phyloP scores from a whole-genome alignment of 2,888 invertebrate species.

The Charanyca ferruginea region DNA sequence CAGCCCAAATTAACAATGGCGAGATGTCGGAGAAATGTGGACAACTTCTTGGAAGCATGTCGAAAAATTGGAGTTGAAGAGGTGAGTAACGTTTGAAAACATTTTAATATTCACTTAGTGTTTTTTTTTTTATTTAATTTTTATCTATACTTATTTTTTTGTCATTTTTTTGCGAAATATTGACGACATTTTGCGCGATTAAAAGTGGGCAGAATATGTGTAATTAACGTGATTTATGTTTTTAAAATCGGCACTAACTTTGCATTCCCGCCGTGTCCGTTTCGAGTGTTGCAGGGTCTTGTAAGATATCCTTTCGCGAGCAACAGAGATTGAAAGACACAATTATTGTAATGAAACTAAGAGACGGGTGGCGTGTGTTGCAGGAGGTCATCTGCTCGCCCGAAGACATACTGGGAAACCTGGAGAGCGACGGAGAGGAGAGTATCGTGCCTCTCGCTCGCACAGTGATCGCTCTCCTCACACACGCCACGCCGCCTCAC shows the following conservation, averaged over 20 bases:
- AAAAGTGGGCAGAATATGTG: constrained; percentile 10
- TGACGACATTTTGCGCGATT: constrained; percentile 19
- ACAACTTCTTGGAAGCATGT: constrained; percentile 98
- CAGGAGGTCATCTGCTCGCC: constrained; percentile 93
- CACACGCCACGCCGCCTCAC: constrained; percentile 86
- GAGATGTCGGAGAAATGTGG: constrained; percentile 97
- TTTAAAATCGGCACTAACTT: constrained; percentile 16
- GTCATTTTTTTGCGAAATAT: background rate
- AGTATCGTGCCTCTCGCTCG: constrained; percentile 78
- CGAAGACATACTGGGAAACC: constrained; percentile 90
- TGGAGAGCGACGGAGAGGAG: constrained; percentile 70
- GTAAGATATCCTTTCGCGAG: constrained; percentile 83
- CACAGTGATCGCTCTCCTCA: constrained; percentile 79
- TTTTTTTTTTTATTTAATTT: background rate
- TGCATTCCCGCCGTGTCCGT: constrained; percentile 62
- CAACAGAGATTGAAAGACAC: constrained; percentile 68
- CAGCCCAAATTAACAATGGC: constrained; percentile 99
- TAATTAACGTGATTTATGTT: constrained; percentile 28
- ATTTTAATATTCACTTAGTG: background rate
- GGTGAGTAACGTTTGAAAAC: constrained; percentile 91
- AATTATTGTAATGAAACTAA: constrained; percentile 79
- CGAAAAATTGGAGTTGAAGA: constrained; percentile 98
- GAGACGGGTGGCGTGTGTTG: constrained; percentile 92
- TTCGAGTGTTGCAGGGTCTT: constrained; percentile 84
- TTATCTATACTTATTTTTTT: constrained; percentile 1